Conservation (phyloP, 2,797 vertebrate genomes). For the Myotis planiceps region DNA sequence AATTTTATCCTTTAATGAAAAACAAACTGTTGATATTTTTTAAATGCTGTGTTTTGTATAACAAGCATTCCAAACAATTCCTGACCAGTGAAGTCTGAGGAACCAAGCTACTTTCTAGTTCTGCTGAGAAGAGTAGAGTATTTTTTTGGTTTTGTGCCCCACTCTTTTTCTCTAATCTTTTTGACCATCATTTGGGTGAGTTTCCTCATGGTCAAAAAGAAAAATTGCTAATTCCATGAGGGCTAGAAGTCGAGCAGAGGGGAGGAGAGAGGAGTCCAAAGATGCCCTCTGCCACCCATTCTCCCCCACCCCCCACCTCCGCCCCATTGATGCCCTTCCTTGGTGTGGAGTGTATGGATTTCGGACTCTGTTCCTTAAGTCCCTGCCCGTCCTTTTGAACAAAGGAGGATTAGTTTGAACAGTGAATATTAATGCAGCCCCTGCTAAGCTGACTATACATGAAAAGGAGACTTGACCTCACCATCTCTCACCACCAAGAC, state of each 20-base stretch:
- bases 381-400: not conserved
- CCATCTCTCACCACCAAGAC: not conserved
- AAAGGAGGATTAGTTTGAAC: not conserved
- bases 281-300: not conserved
- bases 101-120: not conserved
- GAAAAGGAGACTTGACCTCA: not conserved
- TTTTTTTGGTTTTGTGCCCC: not conserved
- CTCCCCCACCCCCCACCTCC: too few relatives aligned
- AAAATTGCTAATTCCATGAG: not conserved
- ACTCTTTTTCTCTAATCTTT: not conserved
- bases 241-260: not conserved
- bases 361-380: conserved; percentile 1
- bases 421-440: not conserved
- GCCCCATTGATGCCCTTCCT: not conserved
- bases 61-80: not conserved
- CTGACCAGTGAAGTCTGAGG: not conserved
- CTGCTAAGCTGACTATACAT: not conserved
- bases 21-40: not conserved
- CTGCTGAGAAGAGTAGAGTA: not conserved
- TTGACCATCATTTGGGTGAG: not conserved
- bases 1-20: conserved; percentile 44
- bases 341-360: not conserved
- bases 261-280: not conserved
- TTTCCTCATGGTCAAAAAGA: not conserved
- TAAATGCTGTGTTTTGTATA: not conserved